Percentiles rank a stretch among this genome's conserved stretches.
Conservation (phyloP, 2,888 invertebrate genomes). For the Mechanitis mazaeus region DNA sequence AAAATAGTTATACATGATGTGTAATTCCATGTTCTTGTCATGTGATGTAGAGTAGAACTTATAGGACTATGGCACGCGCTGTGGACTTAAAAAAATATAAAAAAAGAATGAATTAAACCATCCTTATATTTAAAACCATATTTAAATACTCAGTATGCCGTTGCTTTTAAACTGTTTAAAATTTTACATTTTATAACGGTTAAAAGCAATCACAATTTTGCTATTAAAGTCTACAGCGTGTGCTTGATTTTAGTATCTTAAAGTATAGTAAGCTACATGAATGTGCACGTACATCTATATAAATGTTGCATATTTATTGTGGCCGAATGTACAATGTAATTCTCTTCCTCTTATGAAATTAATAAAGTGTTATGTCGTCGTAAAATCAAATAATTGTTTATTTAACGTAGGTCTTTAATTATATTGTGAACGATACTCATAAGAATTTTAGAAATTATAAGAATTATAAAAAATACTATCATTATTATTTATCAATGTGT, state of each 20-base stretch:
- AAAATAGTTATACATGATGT: conserved; percentile 22
- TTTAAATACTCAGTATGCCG: not conserved
- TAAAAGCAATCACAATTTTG: not conserved
- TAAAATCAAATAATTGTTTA: conserved; percentile 1
- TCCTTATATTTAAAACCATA: too few relatives aligned
- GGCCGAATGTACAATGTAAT: conserved; percentile 7
- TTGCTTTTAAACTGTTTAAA: not conserved
- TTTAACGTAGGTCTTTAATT: not conserved
- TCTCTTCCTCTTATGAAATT: conserved; percentile 7
- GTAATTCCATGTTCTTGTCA: conserved; percentile 50
- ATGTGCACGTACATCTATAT: conserved; percentile 1
- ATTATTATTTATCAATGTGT: conserved; percentile 1
- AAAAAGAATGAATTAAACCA: not conserved
- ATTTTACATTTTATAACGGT: not conserved
- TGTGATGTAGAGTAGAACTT: conserved; percentile 60
- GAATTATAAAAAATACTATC: not conserved
- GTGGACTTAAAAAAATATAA: not conserved
- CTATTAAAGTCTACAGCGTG: conserved; percentile 3
- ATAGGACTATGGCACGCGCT: conserved; percentile 6
- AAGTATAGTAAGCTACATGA: conserved; percentile 3
- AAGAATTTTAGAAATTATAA: conserved; percentile 4
- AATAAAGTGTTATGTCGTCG: conserved; percentile 2
- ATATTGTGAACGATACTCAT: not conserved
- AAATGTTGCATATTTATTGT: conserved; percentile 4
- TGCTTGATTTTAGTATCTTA: not conserved